Conservation (phyloP, 37 sponge, comb jelly and placozoan species). For the Crambe crambe region DNA sequence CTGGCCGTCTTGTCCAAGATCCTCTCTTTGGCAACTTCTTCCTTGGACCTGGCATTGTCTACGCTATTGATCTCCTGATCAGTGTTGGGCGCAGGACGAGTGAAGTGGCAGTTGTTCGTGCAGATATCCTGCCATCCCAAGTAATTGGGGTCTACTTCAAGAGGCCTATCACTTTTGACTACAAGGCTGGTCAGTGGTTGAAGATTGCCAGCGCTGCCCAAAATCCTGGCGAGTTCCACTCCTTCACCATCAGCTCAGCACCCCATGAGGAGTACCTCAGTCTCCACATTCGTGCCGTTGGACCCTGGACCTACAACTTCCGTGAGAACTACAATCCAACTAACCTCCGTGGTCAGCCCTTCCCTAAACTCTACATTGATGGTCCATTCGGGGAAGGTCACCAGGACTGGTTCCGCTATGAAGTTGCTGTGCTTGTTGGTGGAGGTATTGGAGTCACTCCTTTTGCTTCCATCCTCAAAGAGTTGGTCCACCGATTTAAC, state of each 20-base stretch:
- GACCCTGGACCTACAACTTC: constrained; percentile 98
- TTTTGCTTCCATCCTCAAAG: constrained; percentile 99
- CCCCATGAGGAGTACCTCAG: constrained; percentile 94
- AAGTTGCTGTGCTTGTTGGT: constrained; percentile 92
- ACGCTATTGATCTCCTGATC: constrained; percentile 85
- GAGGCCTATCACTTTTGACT: constrained; percentile 88
- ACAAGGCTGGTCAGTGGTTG: constrained; percentile 97
- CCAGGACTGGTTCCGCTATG: constrained; percentile 95
- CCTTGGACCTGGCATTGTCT: constrained; percentile 89
- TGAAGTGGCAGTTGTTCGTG: constrained; percentile 85
- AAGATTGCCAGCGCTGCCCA: constrained; percentile 79
- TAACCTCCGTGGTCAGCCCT: constrained; percentile 51
- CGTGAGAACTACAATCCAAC: constrained; percentile 72
- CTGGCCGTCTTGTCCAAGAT: constrained; percentile 94
- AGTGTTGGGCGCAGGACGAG: constrained; percentile 79
- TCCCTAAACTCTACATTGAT: constrained; percentile 86
- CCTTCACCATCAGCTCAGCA: constrained; percentile 96
- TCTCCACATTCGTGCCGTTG: constrained; percentile 94
- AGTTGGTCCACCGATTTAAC: constrained; percentile 87
- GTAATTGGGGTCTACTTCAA: constrained; percentile 94
- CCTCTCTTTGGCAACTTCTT: constrained; percentile 97
- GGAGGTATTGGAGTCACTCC: constrained; percentile 99
- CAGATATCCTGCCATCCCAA: constrained; percentile 88
- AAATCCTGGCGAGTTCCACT: constrained; percentile 95
- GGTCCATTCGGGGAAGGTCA: constrained; percentile 99